Evolutionary conservation across 2,797 vertebrate genomes (phyloP).

Genomic region (Tadarida brasiliensis): DNA sequence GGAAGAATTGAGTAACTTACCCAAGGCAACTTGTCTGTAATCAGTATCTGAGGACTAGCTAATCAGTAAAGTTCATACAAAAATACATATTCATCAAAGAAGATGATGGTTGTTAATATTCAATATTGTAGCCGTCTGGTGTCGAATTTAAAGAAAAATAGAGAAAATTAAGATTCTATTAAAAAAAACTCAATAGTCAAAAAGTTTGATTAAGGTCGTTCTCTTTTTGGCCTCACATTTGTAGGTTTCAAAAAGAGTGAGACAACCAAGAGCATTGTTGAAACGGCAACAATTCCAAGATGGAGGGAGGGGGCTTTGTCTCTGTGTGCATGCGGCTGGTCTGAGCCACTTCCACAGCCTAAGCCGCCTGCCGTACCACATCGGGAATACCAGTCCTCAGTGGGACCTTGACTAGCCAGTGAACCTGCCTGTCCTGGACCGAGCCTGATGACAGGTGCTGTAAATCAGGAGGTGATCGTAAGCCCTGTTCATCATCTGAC

Average conservation of each 20-base stretch:
- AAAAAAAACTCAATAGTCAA: neutral
- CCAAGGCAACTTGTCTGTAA: neutral
- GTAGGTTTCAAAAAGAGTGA: neutral
- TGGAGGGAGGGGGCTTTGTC: neutral
- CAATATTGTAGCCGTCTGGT: neutral
- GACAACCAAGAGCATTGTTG: neutral
- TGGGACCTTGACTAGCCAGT: constrained; percentile 85
- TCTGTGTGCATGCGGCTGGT: constrained; percentile 81
- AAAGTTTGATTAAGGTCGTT: neutral
- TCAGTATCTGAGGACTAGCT: neutral
- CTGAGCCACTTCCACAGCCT: constrained; percentile 83
- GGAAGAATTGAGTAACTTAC: neutral
- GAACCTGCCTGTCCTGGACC: constrained; percentile 84
- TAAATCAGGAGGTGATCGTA: constrained; percentile 59
- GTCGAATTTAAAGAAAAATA: constrained; percentile 26
- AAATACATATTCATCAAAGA: neutral
- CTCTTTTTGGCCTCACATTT: neutral
- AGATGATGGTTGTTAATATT: neutral
- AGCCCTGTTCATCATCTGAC: neutral
- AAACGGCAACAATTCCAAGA: neutral
- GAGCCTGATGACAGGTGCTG: constrained; percentile 82
- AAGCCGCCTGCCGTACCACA: constrained; percentile 82
- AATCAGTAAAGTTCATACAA: neutral
- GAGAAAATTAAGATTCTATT: neutral
- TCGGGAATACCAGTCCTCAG: constrained; percentile 79